Evolutionary conservation across 2,797 vertebrate species (phyloP).

Genomic region (Karalla daura): DNA sequence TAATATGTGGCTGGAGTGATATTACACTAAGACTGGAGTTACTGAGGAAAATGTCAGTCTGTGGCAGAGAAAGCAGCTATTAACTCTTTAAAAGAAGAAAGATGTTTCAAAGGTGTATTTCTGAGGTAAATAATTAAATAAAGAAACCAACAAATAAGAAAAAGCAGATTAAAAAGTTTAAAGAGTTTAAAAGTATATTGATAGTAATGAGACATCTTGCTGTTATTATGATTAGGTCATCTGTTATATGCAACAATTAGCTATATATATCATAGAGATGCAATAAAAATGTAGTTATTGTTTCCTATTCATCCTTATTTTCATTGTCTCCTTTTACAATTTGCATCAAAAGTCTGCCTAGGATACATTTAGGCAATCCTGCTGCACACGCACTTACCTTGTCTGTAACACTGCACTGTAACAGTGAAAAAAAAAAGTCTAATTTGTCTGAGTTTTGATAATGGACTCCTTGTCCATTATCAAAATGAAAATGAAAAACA

Average conservation of each 20-base stretch:
- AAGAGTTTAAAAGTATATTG: no score
- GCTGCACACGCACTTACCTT: neutral
- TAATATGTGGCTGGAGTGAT: neutral
- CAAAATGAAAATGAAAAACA: constrained; percentile 24
- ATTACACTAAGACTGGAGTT: neutral
- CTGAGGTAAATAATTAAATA: neutral
- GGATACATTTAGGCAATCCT: neutral
- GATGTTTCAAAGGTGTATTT: neutral
- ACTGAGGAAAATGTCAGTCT: neutral
- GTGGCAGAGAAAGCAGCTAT: neutral
- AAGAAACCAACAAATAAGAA: neutral
- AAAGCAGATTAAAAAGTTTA: no score
- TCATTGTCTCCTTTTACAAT: neutral
- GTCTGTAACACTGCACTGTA: neutral
- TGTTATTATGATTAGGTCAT: no score
- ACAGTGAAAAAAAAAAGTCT: neutral
- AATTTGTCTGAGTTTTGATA: neutral
- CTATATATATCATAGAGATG: no score
- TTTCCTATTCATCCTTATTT: neutral
- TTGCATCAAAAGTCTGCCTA: neutral
- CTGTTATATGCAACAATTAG: no score
- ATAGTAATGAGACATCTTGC: no score
- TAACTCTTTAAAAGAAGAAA: neutral
- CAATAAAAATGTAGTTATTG: neutral
- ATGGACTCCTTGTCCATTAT: neutral